These are phyloP conservation scores for Natrix natrix DNA, from an alignment of 2,797 vertebrate genomes.

Conservation along the genomic window DNA sequence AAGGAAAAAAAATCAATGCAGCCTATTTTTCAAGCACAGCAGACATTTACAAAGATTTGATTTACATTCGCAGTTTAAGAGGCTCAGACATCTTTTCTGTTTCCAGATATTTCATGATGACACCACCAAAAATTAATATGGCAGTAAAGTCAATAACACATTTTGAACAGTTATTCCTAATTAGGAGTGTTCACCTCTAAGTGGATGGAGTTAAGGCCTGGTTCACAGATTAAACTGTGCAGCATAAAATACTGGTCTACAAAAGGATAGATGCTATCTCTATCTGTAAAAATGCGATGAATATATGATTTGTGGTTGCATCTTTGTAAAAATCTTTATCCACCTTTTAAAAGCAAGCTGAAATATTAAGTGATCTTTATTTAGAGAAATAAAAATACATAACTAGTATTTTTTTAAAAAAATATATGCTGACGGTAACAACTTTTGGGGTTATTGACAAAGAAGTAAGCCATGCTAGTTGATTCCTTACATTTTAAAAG, in stretches of 20 bases:
- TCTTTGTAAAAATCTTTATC: background rate
- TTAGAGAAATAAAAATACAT: constrained; percentile 1
- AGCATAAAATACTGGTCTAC: constrained; percentile 17
- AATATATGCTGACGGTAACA: background rate
- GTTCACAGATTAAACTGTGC: constrained; percentile 1
- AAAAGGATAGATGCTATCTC: background rate
- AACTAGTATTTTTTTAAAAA: background rate
- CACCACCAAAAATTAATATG: background rate
- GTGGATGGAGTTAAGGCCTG: constrained; percentile 6
- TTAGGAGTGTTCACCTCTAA: constrained; percentile 13
- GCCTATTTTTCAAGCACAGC: background rate
- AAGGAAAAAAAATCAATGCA: background rate
- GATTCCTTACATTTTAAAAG: background rate
- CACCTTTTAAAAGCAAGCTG: background rate
- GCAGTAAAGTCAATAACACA: background rate
- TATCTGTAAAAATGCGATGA: constrained; percentile 6
- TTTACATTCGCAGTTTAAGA: constrained; percentile 3
- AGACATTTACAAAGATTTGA: background rate
- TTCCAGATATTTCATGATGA: background rate
- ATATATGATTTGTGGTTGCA: background rate
- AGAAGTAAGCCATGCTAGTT: background rate
- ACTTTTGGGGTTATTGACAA: background rate
- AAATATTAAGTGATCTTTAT: constrained; percentile 5
- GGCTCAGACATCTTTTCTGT: background rate
- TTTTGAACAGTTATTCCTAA: constrained; percentile 1